Percentiles rank a stretch among this genome's conserved stretches.
Evolutionary conservation across 2,888 invertebrate genomes (phyloP).

Genomic region (Microplitis deprimator): DNA sequence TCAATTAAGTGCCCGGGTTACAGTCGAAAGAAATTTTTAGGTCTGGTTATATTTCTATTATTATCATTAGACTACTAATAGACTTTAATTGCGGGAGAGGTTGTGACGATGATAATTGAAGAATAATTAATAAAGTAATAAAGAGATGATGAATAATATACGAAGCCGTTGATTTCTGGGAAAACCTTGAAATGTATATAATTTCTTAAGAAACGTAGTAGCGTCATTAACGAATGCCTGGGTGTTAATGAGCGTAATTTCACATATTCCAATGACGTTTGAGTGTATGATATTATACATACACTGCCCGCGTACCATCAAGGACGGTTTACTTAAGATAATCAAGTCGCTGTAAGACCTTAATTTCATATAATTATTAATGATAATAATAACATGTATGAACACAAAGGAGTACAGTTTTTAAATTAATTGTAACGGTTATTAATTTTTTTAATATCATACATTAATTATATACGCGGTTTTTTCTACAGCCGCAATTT

Average conservation of each 20-base stretch:
- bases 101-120: neutral
- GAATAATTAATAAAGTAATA: neutral
- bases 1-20: neutral
- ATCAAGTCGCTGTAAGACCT: conserved; percentile 8
- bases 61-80: no score
- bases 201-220: conserved; percentile 58
- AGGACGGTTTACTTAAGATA: conserved; percentile 17
- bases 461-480: neutral
- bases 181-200: conserved; percentile 64
- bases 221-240: conserved; percentile 66
- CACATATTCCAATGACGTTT: conserved; percentile 30
- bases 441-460: neutral
- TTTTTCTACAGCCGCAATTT: no score
- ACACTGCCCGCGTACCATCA: conserved; percentile 2
- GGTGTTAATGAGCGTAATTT: conserved; percentile 67
- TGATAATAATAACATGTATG: neutral
- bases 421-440: neutral
- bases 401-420: conserved; percentile 1
- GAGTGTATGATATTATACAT: neutral
- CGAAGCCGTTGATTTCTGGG: conserved; percentile 53
- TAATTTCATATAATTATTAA: neutral
- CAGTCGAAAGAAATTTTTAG: no score
- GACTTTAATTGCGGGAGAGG: no score
- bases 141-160: conserved; percentile 3
- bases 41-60: no score